Evolutionary conservation across 1,140 invertebrate species (phyloP).

Genomic region (Philopotamus ludificatus): DNA sequence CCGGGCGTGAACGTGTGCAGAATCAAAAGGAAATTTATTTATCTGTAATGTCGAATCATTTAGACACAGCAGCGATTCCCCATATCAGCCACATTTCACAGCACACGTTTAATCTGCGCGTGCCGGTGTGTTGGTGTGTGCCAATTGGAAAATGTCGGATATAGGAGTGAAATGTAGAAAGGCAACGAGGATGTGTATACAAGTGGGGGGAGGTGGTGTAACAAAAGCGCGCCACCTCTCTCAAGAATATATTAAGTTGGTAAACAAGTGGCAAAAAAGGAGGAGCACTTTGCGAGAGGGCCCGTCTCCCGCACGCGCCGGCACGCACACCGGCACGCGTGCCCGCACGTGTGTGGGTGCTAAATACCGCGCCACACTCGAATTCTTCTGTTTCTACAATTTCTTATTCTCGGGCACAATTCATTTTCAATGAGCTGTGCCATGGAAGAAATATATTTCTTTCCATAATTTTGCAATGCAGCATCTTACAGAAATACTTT

Average conservation of each 20-base stretch:
- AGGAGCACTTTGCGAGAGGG: slow-evolving; percentile 27
- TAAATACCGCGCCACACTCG: slow-evolving; percentile 33
- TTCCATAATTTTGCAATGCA: too few relatives aligned
- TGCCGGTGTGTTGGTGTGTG: not conserved
- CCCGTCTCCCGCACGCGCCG: slow-evolving; percentile 3
- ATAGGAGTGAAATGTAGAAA: slow-evolving; percentile 15
- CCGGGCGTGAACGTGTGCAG: not conserved
- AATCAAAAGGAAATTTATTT: not conserved
- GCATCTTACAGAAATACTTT: too few relatives aligned
- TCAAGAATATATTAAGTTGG: slow-evolving; percentile 40
- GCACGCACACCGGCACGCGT: not conserved
- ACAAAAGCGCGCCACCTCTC: slow-evolving; percentile 31
- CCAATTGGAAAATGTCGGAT: not conserved
- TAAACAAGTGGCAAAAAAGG: slow-evolving; percentile 41
- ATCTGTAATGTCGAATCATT: slow-evolving; percentile 10
- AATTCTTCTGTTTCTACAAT: slow-evolving; percentile 40
- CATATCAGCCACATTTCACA: slow-evolving; percentile 22
- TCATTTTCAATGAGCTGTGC: slow-evolving; percentile 38
- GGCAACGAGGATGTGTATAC: slow-evolving; percentile 25
- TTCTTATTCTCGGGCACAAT: slow-evolving; percentile 40
- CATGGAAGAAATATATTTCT: slow-evolving; percentile 17
- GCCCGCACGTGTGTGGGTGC: slow-evolving; percentile 1
- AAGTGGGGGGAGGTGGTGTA: not conserved
- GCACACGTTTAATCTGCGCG: slow-evolving; percentile 26
- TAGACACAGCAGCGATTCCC: slow-evolving; percentile 15